These are phyloP conservation scores for Mamestra brassicae DNA, from an alignment of 2,888 invertebrate genomes.

Conservation along the genomic window DNA sequence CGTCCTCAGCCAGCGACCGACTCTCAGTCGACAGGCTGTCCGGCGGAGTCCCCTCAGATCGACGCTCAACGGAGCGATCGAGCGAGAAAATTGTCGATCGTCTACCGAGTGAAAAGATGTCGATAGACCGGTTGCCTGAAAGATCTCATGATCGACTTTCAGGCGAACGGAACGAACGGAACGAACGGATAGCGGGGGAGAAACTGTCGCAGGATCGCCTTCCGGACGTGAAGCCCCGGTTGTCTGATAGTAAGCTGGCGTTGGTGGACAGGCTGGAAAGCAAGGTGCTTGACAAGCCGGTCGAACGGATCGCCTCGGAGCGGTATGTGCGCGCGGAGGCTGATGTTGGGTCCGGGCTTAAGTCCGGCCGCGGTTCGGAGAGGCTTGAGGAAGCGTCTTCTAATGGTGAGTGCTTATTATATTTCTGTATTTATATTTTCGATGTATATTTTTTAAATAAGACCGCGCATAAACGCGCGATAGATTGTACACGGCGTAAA, in stretches of 20 bases:
- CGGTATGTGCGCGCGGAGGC: constrained; percentile 84
- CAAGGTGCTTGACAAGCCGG: constrained; percentile 70
- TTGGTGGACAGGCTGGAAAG: constrained; percentile 72
- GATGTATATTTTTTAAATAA: too few relatives aligned
- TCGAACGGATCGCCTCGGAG: constrained; percentile 69
- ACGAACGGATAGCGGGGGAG: constrained; percentile 60
- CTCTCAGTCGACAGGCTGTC: constrained; percentile 70
- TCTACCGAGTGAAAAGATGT: constrained; percentile 67
- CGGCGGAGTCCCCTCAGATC: constrained; percentile 59
- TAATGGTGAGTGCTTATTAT: constrained; percentile 71
- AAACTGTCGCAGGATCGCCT: constrained; percentile 63
- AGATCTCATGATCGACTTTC: constrained; percentile 73
- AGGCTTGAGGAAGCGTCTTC: constrained; percentile 81
- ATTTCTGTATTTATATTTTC: too few relatives aligned
- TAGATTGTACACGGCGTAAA: too few relatives aligned
- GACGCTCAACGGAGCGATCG: constrained; percentile 46
- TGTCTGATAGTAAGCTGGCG: constrained; percentile 75
- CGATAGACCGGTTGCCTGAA: constrained; percentile 74
- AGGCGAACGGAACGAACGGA: constrained; percentile 53
- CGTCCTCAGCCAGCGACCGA: constrained; percentile 70
- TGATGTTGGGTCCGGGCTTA: constrained; percentile 84
- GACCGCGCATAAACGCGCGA: too few relatives aligned
- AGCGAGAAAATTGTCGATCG: constrained; percentile 5
- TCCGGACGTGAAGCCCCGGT: constrained; percentile 68
- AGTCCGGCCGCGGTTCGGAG: constrained; percentile 80